Base-by-base conservation (phyloP, 2,888 invertebrate genomes). In the Synergus umbraculus region DNA sequence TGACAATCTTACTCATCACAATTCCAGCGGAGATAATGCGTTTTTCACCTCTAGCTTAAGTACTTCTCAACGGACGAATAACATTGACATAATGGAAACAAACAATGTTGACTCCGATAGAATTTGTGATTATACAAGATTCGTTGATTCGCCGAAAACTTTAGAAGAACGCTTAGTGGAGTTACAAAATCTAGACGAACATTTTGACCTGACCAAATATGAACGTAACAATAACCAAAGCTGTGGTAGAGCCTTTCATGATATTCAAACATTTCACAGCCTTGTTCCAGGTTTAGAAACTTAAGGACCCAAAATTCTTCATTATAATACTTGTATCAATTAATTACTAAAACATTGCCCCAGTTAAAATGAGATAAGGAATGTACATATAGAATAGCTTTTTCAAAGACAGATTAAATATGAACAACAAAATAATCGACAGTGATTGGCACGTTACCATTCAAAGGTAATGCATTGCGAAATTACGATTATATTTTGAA, bases 251-350 rank as follows among this genome's bases (percentile, higher is more conserved):
- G 90, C 91, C 78, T 91, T 91, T 84, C 91, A 91, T 84, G 91
- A 91, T 79, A 91, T 91, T 54, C 91, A 91, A 79, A 91, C 91
- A 81, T 91, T 91, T 86, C 91, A 91, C 84, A 91, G 89, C 83
- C 86, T 91, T 78, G 91, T 91, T n/a, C 91, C 91, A 8, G 91
- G 91, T 0, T 85, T 91, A 80, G 91, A 91, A 78, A 91, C 90
- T 83, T 91, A 91, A 87, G 76, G 80, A 81, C 76, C 78, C 81
- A 80, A 22, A 41, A 18, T 60, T 76, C 63, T 49, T 49, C 3
- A 76, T 79, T 76, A 73, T 41, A 49, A 49, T 41, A 63, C 43
- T 63, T 29, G 60, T 65, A 63, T 67, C 22, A 67, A 22, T 9
- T 44, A 78, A 46, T 46, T 67, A 13, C 58, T 22, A 37, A 78